phyloP scores from a whole-genome alignment of 2,113 vertebrate species.

The Lycocorax pyrrhopterus region DNA sequence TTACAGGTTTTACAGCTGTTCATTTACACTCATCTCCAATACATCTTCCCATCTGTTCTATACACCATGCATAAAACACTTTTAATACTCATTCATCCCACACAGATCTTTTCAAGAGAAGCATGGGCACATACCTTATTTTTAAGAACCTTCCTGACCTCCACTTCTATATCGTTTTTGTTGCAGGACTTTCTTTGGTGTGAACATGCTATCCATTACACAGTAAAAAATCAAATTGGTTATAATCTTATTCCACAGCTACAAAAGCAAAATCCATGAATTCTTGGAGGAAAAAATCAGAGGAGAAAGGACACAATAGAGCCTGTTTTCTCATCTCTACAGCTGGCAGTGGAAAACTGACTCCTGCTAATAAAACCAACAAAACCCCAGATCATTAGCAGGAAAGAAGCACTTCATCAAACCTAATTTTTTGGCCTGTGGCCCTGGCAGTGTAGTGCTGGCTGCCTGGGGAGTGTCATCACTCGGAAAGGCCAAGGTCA shows the following conservation, averaged over 20 bases:
- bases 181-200: background rate
- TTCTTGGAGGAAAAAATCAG: background rate
- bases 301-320: background rate
- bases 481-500: background rate
- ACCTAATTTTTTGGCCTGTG: background rate
- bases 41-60: background rate
- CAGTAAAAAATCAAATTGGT: background rate
- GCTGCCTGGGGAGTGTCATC: background rate
- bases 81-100: background rate
- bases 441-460: background rate
- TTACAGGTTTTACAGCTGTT: background rate
- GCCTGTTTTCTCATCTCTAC: background rate
- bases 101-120: background rate
- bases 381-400: background rate
- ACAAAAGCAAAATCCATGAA: background rate
- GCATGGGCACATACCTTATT: background rate
- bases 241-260: background rate
- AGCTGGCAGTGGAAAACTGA: background rate
- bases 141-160: background rate
- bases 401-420: background rate
- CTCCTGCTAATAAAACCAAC: background rate
- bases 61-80: background rate
- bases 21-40: background rate
- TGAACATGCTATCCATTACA: background rate
- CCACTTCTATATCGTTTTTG: accelerated